These are phyloP conservation scores for Tenebrio molitor DNA, from an alignment of 1,140 invertebrate species.

Conservation along the genomic window DNA sequence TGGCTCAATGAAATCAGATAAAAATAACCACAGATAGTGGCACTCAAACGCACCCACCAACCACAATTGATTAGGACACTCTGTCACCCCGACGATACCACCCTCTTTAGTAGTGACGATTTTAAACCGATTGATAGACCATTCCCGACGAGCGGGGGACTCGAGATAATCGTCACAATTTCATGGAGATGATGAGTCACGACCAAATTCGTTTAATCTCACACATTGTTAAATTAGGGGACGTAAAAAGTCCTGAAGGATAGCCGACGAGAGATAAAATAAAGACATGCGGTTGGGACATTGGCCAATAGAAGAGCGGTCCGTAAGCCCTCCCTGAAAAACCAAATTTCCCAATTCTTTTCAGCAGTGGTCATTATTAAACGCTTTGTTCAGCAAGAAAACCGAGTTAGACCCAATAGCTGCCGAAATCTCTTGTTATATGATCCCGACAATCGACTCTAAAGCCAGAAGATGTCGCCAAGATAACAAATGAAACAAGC, in stretches of 20 bases:
- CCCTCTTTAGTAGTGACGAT: slow-evolving; percentile 20
- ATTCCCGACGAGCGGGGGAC: not conserved
- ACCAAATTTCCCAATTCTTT: slow-evolving; percentile 56
- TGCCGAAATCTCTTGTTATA: slow-evolving; percentile 63
- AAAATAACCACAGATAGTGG: slow-evolving; percentile 34
- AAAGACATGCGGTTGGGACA: slow-evolving; percentile 46
- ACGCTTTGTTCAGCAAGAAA: slow-evolving; percentile 64
- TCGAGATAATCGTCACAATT: slow-evolving; percentile 10
- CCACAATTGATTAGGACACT: slow-evolving; percentile 27
- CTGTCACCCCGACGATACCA: slow-evolving; percentile 19
- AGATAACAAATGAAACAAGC: slow-evolving; percentile 55
- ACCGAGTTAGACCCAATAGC: slow-evolving; percentile 60
- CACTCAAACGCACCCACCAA: not conserved
- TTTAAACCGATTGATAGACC: slow-evolving; percentile 18
- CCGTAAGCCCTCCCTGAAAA: slow-evolving; percentile 50
- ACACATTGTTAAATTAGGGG: slow-evolving; percentile 31
- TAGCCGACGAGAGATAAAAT: slow-evolving; percentile 42
- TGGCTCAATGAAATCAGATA: slow-evolving; percentile 40
- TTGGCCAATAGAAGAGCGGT: slow-evolving; percentile 46
- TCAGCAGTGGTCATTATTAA: slow-evolving; percentile 62
- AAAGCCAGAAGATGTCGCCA: slow-evolving; percentile 52
- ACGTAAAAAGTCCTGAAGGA: slow-evolving; percentile 39
- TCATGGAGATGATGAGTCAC: slow-evolving; percentile 28
- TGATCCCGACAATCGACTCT: slow-evolving; percentile 56
- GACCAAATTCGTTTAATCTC: slow-evolving; percentile 26